A percentile compares a stretch with the other conserved stretches of the same genome.
Conservation (phyloP, 2,797 vertebrate species). For the Lacerta agilis region DNA sequence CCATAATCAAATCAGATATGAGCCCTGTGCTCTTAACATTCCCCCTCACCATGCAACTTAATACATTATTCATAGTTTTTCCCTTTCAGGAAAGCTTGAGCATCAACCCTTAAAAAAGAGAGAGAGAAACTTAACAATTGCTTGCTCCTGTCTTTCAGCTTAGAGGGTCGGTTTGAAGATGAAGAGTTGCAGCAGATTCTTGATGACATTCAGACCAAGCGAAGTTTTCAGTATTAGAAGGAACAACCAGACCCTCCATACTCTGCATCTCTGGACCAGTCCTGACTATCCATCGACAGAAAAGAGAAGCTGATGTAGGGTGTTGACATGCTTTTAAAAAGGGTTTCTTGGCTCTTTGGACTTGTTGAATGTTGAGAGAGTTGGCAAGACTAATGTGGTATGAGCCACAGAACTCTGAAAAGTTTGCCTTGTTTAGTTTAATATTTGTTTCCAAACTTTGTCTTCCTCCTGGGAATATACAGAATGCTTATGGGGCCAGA, state of each 20-base stretch:
- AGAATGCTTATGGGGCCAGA: fast-evolving
- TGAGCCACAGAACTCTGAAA: conserved; percentile 16
- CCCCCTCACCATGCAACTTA: not conserved
- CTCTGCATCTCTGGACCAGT: conserved; percentile 11
- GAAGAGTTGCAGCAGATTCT: conserved; percentile 97
- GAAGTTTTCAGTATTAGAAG: conserved; percentile 93
- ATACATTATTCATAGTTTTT: not conserved
- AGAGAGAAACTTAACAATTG: not conserved
- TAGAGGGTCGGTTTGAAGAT: conserved; percentile 96
- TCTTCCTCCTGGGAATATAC: not conserved
- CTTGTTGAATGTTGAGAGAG: not conserved
- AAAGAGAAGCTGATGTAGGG: not conserved
- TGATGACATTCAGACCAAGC: conserved; percentile 97
- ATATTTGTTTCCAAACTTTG: conserved; percentile 40
- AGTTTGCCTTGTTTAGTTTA: conserved; percentile 19
- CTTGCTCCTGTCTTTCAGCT: conserved; percentile 73
- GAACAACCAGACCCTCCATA: conserved; percentile 1
- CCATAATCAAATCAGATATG: not conserved
- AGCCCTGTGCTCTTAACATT: too few species aligned
- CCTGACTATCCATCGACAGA: fast-evolving
- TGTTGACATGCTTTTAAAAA: not conserved
- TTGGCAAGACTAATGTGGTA: conserved; percentile 7
- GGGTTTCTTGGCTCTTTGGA: not conserved
- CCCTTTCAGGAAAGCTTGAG: not conserved
- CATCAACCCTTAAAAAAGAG: not conserved